phyloP scores from a whole-genome alignment of 1,140 invertebrate species.

The Catajapyx aquilonaris region DNA sequence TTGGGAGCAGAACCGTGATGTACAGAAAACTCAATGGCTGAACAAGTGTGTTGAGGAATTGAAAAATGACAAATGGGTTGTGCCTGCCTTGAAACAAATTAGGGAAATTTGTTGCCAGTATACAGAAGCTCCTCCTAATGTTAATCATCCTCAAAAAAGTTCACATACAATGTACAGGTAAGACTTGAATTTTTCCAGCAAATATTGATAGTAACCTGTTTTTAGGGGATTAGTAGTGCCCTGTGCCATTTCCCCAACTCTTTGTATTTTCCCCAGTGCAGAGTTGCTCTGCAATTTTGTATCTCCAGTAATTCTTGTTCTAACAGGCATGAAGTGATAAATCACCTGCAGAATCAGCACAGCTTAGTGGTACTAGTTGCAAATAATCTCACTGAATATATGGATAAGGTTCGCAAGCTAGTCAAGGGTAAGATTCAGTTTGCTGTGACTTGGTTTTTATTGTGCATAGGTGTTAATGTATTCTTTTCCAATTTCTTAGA shows the following conservation, averaged over 20 bases:
- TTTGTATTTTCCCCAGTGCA: too few relatives aligned
- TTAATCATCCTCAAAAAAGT: slow-evolving; percentile 30
- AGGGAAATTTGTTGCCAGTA: slow-evolving; percentile 88
- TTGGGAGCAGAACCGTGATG: slow-evolving; percentile 59
- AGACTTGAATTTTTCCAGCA: background rate
- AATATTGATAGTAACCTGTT: too few relatives aligned
- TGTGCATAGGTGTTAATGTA: slow-evolving; percentile 1
- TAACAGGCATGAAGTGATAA: slow-evolving; percentile 59
- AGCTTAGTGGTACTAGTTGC: slow-evolving; percentile 83
- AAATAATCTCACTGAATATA: slow-evolving; percentile 77
- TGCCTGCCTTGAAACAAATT: slow-evolving; percentile 89
- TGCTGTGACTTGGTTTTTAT: background rate
- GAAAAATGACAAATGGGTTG: slow-evolving; percentile 74
- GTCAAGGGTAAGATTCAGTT: slow-evolving; percentile 29
- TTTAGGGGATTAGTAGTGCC: too few relatives aligned
- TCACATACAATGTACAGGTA: background rate
- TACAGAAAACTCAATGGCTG: slow-evolving; percentile 88
- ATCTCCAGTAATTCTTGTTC: slow-evolving; percentile 19
- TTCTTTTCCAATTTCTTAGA: slow-evolving; percentile 20
- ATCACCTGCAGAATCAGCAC: slow-evolving; percentile 75
- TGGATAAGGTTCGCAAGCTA: slow-evolving; percentile 57
- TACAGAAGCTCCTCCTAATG: slow-evolving; percentile 49
- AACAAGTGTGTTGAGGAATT: slow-evolving; percentile 89
- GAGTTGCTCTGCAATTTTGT: too few relatives aligned
- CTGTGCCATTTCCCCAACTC: too few relatives aligned